Evolutionary conservation across 2,888 invertebrate genomes (phyloP), one percentile per base, ranked within the genome.

Genomic region (Hypercompe scribonia): DNA sequence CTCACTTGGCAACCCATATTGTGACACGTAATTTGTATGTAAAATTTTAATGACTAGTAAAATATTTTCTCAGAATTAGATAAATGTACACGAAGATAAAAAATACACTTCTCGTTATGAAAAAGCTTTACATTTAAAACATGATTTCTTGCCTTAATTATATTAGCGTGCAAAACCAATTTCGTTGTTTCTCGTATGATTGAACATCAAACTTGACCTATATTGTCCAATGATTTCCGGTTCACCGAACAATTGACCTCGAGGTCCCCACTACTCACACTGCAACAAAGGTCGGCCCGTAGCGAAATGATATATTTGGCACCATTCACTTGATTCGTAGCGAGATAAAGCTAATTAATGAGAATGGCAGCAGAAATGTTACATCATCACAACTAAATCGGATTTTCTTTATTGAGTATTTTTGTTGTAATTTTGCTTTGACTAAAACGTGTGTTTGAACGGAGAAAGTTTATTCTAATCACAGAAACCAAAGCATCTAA

Each of bases 171-270:
- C 46, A 63, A 79, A 65, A 64, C 65, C 61, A 77, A 76, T 68
- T 75, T 75, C 31, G 54, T 69, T 63, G 39, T 39, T 64, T 54
- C 74, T 80, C 74, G 72, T 74, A 63, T 75, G 75, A 80, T 77
- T 77, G 71, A 80, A 80, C 72, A 80, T 78, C 74, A 84, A 83
- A 86, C 87, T 90, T 91, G 90, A 90, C 89, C 91, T 80, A 88
- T 89, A 87, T 86, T 77, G 80, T 84, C 77, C 72, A 80, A 46
- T 65, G 70, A 74, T 87, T 90, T 91, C 89, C 90, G 88, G 87
- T 88, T 89, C 83, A 86, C 86, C 83, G 73, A 79, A 72, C 75
- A 74, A 46, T 77, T 77, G 87, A 76, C 89, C 90, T 91, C 90
- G 88, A 86, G 81, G 82, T 80, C 83, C 83, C 85, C 81, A 80